Conservation (phyloP, 2,888 invertebrate species). For the Eupeodes luniger region DNA sequence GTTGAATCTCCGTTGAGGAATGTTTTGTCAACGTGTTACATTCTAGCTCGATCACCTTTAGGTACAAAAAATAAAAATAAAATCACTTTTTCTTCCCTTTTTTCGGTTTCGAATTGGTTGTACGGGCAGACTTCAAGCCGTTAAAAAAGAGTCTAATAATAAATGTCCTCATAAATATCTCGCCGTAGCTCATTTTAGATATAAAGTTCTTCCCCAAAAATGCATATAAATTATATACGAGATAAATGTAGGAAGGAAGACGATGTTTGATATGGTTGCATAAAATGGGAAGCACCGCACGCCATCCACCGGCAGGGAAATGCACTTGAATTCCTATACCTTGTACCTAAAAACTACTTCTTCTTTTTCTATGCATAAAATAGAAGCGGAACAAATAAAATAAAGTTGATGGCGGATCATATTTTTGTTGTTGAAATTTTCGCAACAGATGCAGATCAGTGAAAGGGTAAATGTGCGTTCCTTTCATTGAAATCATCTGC, state of each 20-base stretch:
- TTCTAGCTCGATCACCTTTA: slow-evolving; percentile 53
- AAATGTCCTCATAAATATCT: slow-evolving; percentile 72
- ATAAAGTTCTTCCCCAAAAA: slow-evolving; percentile 31
- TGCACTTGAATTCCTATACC: background rate
- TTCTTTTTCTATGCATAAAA: background rate
- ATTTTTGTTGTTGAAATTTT: slow-evolving; percentile 3
- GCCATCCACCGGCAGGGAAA: background rate
- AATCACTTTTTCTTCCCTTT: background rate
- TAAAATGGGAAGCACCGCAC: background rate
- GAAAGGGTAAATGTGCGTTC: slow-evolving; percentile 42
- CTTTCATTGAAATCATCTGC: slow-evolving; percentile 55
- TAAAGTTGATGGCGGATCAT: slow-evolving; percentile 1
- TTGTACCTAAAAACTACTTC: background rate
- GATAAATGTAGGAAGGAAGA: slow-evolving; percentile 7
- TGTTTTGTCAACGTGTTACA: background rate
- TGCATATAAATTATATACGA: slow-evolving; percentile 48
- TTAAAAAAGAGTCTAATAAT: slow-evolving; percentile 67
- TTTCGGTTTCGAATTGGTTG: background rate
- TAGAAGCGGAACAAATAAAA: slow-evolving; percentile 26
- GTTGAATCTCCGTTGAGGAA: slow-evolving; percentile 41
- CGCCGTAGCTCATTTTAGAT: slow-evolving; percentile 51
- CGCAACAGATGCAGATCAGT: slow-evolving; percentile 61
- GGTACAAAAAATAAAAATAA: background rate
- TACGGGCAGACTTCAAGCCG: slow-evolving; percentile 1
- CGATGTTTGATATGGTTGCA: slow-evolving; percentile 28